Evolutionary conservation across 1,140 invertebrate species (phyloP).

Genomic region (Sitophilus oryzae): DNA sequence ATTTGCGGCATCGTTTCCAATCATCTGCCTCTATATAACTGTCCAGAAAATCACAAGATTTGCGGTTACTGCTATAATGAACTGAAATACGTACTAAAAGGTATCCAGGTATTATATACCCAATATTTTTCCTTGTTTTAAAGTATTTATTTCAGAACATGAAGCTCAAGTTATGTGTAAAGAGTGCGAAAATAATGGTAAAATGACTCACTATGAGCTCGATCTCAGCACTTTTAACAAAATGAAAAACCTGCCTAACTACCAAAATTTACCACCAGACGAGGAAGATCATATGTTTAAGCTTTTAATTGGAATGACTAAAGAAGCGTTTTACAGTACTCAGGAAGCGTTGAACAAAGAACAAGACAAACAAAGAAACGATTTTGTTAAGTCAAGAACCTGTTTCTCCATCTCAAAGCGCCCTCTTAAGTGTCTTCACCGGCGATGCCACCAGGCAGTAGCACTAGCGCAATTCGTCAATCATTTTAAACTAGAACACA

Average conservation of each 20-base stretch:
- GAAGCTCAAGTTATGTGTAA: slow-evolving; percentile 33
- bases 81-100: too few relatives aligned
- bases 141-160: slow-evolving; percentile 17
- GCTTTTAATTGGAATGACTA: slow-evolving; percentile 13
- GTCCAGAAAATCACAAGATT: slow-evolving; percentile 19
- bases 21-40: slow-evolving; percentile 16
- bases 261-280: slow-evolving; percentile 13
- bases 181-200: slow-evolving; percentile 31
- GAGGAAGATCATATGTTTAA: slow-evolving; percentile 26
- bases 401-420: slow-evolving; percentile 26
- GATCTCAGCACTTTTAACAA: too few relatives aligned
- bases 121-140: background rate
- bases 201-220: too few relatives aligned
- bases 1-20: slow-evolving; percentile 17
- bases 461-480: slow-evolving; percentile 35
- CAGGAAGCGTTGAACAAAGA: too few relatives aligned
- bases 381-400: background rate
- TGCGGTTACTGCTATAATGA: slow-evolving; percentile 21
- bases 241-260: slow-evolving; percentile 5
- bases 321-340: slow-evolving; percentile 13
- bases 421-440: slow-evolving; percentile 37
- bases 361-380: too few relatives aligned
- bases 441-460: slow-evolving; percentile 35
- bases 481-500: slow-evolving; percentile 39
- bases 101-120: too few relatives aligned